phyloP scores from a whole-genome alignment of 2,113 vertebrate species.

The Pygoscelis adeliae region DNA sequence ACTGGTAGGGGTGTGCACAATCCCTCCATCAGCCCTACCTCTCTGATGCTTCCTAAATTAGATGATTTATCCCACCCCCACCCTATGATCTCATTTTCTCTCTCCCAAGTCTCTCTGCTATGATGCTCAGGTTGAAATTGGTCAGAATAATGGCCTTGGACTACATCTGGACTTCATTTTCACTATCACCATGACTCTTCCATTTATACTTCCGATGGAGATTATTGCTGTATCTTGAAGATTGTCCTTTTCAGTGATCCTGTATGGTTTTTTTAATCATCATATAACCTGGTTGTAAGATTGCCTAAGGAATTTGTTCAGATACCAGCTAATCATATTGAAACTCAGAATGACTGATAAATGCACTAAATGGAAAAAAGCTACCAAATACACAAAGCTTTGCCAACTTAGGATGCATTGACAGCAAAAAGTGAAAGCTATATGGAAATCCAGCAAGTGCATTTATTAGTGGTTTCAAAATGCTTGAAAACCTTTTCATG shows the following conservation, averaged over 20 bases:
- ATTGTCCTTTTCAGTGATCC: neutral
- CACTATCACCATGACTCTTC: neutral
- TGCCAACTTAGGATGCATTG: neutral
- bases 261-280: neutral
- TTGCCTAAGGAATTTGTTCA: neutral
- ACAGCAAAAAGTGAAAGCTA: slow-evolving; percentile 7
- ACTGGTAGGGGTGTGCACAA: neutral
- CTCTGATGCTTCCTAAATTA: neutral
- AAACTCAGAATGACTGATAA: neutral
- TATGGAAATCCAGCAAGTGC: neutral
- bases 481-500: neutral
- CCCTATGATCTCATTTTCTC: neutral
- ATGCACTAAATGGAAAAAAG: neutral
- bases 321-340: neutral
- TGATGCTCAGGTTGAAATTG: neutral
- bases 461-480: neutral
- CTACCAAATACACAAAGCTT: neutral
- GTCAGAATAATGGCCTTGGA: neutral
- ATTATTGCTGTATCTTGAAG: neutral
- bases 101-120: neutral
- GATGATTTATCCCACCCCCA: neutral
- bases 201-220: neutral
- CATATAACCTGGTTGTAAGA: neutral
- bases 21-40: neutral
- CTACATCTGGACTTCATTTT: neutral